Conservation (phyloP, 1,140 invertebrate genomes). For the Leptinotarsa undecemlineata region DNA sequence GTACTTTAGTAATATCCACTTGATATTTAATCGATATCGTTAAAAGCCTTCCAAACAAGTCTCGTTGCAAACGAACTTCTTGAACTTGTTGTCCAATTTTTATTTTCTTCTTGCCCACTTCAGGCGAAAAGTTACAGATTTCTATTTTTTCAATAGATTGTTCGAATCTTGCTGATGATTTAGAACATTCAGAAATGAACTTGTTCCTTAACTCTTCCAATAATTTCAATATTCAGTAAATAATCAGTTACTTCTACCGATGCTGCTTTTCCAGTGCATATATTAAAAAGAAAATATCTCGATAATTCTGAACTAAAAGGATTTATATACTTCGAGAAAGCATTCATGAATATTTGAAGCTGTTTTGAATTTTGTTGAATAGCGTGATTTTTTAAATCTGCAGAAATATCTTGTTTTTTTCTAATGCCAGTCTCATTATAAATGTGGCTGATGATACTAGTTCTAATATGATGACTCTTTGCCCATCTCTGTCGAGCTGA, state of each 20-base stretch:
- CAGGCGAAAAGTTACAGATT: conserved; percentile 5
- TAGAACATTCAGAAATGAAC: not conserved
- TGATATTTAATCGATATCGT: conserved; percentile 39
- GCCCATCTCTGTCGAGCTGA: conserved; percentile 35
- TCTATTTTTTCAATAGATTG: not conserved
- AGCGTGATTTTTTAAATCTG: conserved; percentile 21
- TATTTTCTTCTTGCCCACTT: conserved; percentile 33
- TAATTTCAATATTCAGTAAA: not conserved
- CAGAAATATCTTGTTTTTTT: conserved; percentile 29
- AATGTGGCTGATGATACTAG: conserved; percentile 34
- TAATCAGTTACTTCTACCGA: not conserved
- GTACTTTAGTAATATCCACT: conserved; percentile 39
- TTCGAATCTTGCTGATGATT: not conserved
- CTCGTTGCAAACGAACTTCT: conserved; percentile 44
- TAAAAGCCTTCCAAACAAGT: conserved; percentile 47
- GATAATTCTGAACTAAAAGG: conserved; percentile 37
- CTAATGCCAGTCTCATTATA: conserved; percentile 25
- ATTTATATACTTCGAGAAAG: conserved; percentile 36
- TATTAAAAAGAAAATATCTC: conserved; percentile 31
- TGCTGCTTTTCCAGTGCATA: conserved; percentile 35
- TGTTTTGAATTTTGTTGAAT: conserved; percentile 18
- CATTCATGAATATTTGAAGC: conserved; percentile 31
- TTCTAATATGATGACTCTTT: conserved; percentile 34
- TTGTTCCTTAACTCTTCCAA: not conserved
- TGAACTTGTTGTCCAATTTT: conserved; percentile 35